These are phyloP conservation scores for Brachymystax lenok DNA, from an alignment of 2,797 vertebrate genomes.

Conservation along the genomic window DNA sequence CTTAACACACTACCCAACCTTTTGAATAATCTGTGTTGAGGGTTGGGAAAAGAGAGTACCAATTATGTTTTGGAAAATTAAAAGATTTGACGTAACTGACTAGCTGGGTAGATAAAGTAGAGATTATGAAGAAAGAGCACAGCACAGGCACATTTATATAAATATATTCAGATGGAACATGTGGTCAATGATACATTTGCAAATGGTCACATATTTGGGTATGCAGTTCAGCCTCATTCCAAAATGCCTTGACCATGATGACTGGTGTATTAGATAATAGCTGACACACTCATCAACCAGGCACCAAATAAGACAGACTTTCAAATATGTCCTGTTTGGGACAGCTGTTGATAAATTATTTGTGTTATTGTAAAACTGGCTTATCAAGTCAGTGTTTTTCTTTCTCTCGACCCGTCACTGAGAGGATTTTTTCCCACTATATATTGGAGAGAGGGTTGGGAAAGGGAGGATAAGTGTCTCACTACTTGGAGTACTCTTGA, in stretches of 20 bases:
- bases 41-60: not conserved
- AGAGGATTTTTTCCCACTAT: conserved; percentile 9
- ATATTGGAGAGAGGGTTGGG: conserved; percentile 39
- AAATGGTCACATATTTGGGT: conserved; percentile 58
- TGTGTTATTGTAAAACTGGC: conserved; percentile 48
- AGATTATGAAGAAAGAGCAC: conserved; percentile 13
- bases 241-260: conserved; percentile 61
- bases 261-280: conserved; percentile 44
- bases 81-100: too few species aligned
- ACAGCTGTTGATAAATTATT: conserved; percentile 31
- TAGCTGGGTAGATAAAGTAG: not conserved
- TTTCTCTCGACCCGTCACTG: conserved; percentile 27
- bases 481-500: conserved; percentile 28
- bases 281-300: conserved; percentile 33
- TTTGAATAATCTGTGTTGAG: not conserved
- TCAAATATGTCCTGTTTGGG: conserved; percentile 44
- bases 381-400: conserved; percentile 49
- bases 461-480: conserved; percentile 27
- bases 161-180: conserved; percentile 58
- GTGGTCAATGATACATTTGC: conserved; percentile 50
- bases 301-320: conserved; percentile 30
- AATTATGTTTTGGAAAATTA: not conserved
- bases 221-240: conserved; percentile 48
- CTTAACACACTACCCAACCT: too few species aligned
- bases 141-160: conserved; percentile 60